phyloP scores from a whole-genome alignment of 2,113 vertebrate genomes.

The Cephalopholis sonnerati region DNA sequence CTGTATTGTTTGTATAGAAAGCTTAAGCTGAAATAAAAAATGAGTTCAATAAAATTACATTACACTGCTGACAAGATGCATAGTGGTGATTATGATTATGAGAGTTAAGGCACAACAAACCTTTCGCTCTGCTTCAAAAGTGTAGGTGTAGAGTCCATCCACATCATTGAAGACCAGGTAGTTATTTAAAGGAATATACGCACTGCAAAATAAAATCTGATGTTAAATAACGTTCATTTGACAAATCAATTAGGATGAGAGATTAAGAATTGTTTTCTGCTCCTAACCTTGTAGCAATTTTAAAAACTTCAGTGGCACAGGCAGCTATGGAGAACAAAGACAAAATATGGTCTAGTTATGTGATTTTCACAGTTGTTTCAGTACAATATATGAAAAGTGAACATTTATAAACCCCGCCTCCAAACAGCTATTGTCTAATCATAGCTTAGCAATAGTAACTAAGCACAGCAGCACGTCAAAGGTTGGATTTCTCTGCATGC shows the following conservation, averaged over 20 bases:
- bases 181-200: conserved; percentile 96
- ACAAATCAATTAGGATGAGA: neutral
- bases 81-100: no score
- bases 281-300: conserved; percentile 95
- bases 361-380: neutral
- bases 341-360: neutral
- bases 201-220: conserved; percentile 78
- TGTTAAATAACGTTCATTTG: neutral
- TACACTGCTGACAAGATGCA: neutral
- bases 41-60: no score
- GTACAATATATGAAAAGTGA: neutral
- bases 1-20: no score
- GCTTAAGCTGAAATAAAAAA: no score
- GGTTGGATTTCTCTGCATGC: neutral
- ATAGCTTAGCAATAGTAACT: no score
- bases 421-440: neutral
- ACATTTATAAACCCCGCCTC: neutral
- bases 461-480: neutral
- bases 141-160: conserved; percentile 94
- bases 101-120: conserved; percentile 70
- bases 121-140: conserved; percentile 96
- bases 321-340: conserved; percentile 84
- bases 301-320: conserved; percentile 96
- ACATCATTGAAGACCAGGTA: conserved; percentile 96
- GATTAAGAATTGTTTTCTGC: neutral